Evolutionary conservation across 53 echinoderm and acorn worm species (phyloP).

Genomic region (Holothuria scabra): DNA sequence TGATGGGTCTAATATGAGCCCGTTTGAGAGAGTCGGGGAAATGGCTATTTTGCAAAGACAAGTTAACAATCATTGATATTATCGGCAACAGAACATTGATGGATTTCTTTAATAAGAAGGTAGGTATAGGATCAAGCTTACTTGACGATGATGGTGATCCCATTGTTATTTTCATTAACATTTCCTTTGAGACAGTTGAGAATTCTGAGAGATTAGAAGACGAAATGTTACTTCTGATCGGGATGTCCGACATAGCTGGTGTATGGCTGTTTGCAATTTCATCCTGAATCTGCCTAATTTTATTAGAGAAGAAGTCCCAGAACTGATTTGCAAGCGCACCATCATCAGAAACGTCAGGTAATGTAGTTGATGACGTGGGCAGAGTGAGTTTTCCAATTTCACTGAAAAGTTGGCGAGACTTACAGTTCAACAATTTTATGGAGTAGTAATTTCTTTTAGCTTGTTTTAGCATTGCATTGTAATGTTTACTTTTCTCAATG

Average conservation of each 20-base stretch:
- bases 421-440: too few relatives aligned
- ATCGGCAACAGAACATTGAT: too few relatives aligned
- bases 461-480: not conserved
- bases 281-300: too few relatives aligned
- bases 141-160: too few relatives aligned
- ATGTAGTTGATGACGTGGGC: not conserved
- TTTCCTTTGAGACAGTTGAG: too few relatives aligned
- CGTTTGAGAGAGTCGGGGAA: slow-evolving; percentile 49
- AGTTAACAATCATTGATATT: slow-evolving; percentile 50
- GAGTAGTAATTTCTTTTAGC: too few relatives aligned
- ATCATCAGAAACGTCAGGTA: slow-evolving; percentile 1
- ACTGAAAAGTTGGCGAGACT: too few relatives aligned
- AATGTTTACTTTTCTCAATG: slow-evolving; percentile 17
- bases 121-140: too few relatives aligned
- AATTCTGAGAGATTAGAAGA: too few relatives aligned
- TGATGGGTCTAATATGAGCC: slow-evolving; percentile 48
- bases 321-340: not conserved
- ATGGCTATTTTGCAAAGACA: slow-evolving; percentile 33
- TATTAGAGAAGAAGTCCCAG: not conserved
- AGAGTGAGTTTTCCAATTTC: not conserved
- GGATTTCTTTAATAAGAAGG: too few relatives aligned
- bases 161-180: too few relatives aligned
- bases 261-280: too few relatives aligned
- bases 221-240: not conserved
- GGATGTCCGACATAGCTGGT: not conserved